phyloP scores from a whole-genome alignment of 2,113 vertebrate genomes.

The Laticauda colubrina region DNA sequence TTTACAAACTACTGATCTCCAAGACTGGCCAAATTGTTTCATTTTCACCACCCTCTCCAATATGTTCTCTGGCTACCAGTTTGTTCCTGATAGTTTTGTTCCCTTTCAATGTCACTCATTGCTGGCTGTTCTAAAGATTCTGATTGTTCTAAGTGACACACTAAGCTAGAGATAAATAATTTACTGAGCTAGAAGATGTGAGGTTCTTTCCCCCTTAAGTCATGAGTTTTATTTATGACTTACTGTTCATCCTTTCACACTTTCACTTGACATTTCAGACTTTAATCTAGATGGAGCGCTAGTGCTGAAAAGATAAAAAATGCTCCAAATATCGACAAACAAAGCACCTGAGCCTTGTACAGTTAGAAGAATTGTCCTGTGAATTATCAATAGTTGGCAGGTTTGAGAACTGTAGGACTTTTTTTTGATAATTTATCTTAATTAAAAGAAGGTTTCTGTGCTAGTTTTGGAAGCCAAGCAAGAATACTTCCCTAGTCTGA shows the following conservation, averaged over 20 bases:
- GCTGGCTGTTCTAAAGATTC: background rate
- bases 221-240: background rate
- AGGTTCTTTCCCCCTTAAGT: background rate
- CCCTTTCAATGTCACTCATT: background rate
- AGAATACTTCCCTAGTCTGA: background rate
- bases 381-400: background rate
- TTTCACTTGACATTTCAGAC: background rate
- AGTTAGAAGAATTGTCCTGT: background rate
- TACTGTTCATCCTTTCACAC: background rate
- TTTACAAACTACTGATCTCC: background rate
- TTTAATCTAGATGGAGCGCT: background rate
- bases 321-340: background rate
- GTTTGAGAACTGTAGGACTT: background rate
- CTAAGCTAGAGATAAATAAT: background rate
- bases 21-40: background rate
- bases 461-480: background rate
- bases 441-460: background rate
- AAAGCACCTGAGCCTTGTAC: background rate
- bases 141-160: background rate
- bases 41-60: background rate
- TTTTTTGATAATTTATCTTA: background rate
- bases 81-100: background rate
- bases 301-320: background rate
- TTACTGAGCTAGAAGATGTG: background rate
- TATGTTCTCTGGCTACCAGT: background rate